Evolutionary conservation across 1,140 invertebrate species (phyloP), one percentile per base, ranked within the genome.

Genomic region (Lysiphlebus fabarum): DNA sequence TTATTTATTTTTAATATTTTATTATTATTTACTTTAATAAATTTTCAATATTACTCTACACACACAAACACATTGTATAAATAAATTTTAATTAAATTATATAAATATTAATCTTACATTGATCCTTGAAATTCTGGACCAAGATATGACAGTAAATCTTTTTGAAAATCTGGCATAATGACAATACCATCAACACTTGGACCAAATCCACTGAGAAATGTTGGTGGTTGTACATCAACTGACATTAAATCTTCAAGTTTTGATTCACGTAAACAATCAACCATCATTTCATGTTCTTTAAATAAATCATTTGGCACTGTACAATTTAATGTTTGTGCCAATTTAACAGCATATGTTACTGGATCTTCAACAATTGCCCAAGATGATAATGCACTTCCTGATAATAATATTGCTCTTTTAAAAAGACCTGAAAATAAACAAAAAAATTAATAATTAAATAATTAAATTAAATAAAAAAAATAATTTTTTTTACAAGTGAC

Each of bases 331-430:
- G 88, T 86, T 59, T 85, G 85, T 1, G 93, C 92, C 48, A 98
- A 77, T 72, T 91, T 87, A 14, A 90, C 77, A 6, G 95, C 92
- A 72, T 91, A 95, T 56, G 87, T 85, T 0, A 90, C 87, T 0
- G 95, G 93, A 76, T 96, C 91, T 67, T 93, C 89, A 2, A 96
- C 92, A 43, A 96, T 81, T 0, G 95, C 95, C 96, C 93, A 98
- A 0, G 90, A 92, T 47, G 91, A 92, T 9, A 97, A 79, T 0
- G 95, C 95, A 12, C 95, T 96, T 7, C 95, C 95, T 4, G 92
- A 95, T 70, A 96, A 83, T 6, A 98, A 82, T 56, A 97, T 90
- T 6, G 92, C 90, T 62, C 94, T 85, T 64, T 95, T 92, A 74
- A 98, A 97, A 5, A 97, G 79, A 63, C 89, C 90, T 89, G 77